Evolutionary conservation across 2,113 vertebrate genomes (phyloP).

Genomic region (Aramus guarauna): DNA sequence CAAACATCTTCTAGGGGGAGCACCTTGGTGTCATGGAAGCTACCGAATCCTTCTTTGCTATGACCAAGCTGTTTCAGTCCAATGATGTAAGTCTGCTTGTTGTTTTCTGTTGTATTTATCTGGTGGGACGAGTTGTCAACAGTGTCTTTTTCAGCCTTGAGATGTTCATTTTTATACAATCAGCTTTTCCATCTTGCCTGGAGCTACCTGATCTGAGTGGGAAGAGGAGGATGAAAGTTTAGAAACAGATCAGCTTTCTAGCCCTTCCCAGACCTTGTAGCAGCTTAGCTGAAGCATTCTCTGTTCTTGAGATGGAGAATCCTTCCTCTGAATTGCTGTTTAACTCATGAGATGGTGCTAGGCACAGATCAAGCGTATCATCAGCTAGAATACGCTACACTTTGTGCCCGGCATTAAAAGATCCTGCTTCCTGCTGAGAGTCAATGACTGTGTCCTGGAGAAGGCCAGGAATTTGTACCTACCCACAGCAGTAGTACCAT

Average conservation of each 20-base stretch:
- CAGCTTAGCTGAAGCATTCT: background rate
- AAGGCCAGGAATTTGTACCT: background rate
- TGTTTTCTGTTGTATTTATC: background rate
- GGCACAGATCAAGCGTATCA: background rate
- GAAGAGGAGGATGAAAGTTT: background rate
- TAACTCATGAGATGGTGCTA: background rate
- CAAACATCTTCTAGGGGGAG: constrained; percentile 80
- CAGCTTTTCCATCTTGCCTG: background rate
- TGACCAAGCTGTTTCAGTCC: constrained; percentile 98
- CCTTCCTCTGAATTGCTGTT: background rate
- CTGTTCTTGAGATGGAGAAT: background rate
- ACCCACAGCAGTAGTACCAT: background rate
- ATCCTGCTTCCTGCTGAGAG: background rate
- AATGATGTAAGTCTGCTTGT: constrained; percentile 85
- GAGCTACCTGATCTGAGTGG: background rate
- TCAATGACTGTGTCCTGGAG: background rate
- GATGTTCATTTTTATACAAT: background rate
- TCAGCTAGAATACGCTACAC: background rate
- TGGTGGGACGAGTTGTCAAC: background rate
- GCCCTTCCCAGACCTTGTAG: background rate
- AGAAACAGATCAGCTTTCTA: background rate
- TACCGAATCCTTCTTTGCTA: constrained; percentile 96
- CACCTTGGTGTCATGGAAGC: constrained; percentile 96
- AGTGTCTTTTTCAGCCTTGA: background rate
- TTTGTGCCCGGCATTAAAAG: background rate